Evolutionary conservation across 2,888 invertebrate species (phyloP).

Genomic region (Drosophila paranaensis): DNA sequence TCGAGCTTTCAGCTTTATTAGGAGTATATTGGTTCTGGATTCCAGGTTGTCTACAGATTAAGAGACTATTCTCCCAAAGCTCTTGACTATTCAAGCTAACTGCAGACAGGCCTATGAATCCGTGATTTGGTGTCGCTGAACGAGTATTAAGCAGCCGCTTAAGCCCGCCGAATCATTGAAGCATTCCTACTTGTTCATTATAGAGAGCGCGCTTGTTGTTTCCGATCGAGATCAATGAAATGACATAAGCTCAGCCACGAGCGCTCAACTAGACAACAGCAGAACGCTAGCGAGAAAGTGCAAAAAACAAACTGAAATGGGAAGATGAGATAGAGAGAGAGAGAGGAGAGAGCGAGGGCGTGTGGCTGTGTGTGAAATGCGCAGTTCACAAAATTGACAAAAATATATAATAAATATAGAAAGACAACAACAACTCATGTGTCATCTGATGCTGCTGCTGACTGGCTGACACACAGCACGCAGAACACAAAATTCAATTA

Average conservation of each 20-base stretch:
- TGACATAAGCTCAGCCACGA: constrained; percentile 72
- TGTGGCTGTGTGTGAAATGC: constrained; percentile 51
- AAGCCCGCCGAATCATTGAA: neutral
- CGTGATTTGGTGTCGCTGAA: neutral
- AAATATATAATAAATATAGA: constrained; percentile 32
- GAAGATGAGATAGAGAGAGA: constrained; percentile 12
- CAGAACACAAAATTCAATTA: constrained; percentile 64
- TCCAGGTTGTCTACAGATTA: too few species aligned
- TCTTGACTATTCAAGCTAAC: neutral
- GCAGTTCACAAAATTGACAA: constrained; percentile 63
- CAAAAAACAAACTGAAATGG: constrained; percentile 27
- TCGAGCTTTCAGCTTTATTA: constrained; percentile 50
- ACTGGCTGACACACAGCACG: constrained; percentile 21
- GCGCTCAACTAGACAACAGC: constrained; percentile 54
- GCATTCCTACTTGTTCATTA: constrained; percentile 1
- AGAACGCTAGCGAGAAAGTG: constrained; percentile 37
- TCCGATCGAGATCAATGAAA: constrained; percentile 71
- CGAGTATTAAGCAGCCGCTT: neutral
- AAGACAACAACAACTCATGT: constrained; percentile 27
- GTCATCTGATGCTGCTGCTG: constrained; percentile 36
- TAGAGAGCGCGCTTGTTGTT: constrained; percentile 48
- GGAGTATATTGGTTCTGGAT: neutral
- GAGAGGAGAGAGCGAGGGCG: too few species aligned
- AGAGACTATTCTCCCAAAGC: neutral
- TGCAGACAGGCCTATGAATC: neutral